Evolutionary conservation across 1,140 invertebrate species (phyloP).

Genomic region (Zelostemma sp.): DNA sequence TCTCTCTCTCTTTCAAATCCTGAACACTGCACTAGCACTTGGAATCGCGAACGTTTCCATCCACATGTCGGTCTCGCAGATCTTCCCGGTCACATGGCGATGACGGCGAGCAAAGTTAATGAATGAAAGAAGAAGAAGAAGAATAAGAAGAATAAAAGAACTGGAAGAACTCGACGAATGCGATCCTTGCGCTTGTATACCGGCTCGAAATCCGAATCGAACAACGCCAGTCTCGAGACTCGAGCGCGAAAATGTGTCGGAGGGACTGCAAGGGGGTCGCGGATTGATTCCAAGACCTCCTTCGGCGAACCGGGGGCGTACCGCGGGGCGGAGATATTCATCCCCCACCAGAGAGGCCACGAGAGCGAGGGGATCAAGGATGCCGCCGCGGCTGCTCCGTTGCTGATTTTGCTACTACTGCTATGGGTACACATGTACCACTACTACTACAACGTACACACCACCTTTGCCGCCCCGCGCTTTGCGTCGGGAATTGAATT

Average conservation of each 20-base stretch:
- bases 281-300: slow-evolving; percentile 64
- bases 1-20: slow-evolving; percentile 12
- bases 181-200: slow-evolving; percentile 10
- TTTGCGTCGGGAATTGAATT: slow-evolving; percentile 35
- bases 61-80: background rate
- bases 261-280: slow-evolving; percentile 57
- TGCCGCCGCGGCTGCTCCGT: slow-evolving; percentile 26
- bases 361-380: slow-evolving; percentile 46
- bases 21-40: too few relatives aligned
- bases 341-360: slow-evolving; percentile 39
- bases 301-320: slow-evolving; percentile 51
- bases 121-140: background rate
- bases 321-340: slow-evolving; percentile 54
- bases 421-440: slow-evolving; percentile 23
- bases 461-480: slow-evolving; percentile 38
- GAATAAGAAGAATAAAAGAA: background rate
- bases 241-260: slow-evolving; percentile 52
- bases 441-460: slow-evolving; percentile 27
- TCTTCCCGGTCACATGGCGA: background rate
- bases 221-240: slow-evolving; percentile 28
- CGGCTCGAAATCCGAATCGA: slow-evolving; percentile 36
- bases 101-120: background rate
- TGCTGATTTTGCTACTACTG: slow-evolving; percentile 26
- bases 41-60: background rate
- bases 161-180: background rate